These are phyloP conservation scores for Hexactinellida sp. DNA, from an alignment of 37 sponge, comb jelly and placozoan genomes.

Conservation along the genomic window DNA sequence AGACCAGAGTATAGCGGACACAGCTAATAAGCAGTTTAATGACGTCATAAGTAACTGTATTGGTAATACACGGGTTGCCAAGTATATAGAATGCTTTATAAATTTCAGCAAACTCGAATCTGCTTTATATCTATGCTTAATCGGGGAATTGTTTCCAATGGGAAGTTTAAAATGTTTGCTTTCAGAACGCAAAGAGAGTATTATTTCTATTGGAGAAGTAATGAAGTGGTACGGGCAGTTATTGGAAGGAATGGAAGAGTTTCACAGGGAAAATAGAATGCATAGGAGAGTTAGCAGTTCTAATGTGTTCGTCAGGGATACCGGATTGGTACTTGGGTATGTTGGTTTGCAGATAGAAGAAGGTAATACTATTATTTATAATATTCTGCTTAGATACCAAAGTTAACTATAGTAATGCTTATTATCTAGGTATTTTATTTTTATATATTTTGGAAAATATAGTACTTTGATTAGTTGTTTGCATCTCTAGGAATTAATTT, in stretches of 20 bases:
- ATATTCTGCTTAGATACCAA: too few relatives aligned
- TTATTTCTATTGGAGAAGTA: not conserved
- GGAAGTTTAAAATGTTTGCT: not conserved
- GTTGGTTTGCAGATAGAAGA: not conserved
- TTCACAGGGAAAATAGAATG: not conserved
- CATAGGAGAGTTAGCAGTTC: not conserved
- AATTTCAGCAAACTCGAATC: not conserved
- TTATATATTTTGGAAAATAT: too few relatives aligned
- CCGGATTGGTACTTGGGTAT: not conserved
- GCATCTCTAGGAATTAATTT: too few relatives aligned
- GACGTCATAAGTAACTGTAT: not conserved
- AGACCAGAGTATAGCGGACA: not conserved
- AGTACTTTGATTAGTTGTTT: too few relatives aligned
- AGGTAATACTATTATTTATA: too few relatives aligned
- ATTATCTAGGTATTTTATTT: too few relatives aligned
- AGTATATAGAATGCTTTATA: not conserved
- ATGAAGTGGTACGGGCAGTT: not conserved
- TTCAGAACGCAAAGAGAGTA: not conserved
- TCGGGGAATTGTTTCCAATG: not conserved
- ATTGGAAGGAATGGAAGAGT: not conserved
- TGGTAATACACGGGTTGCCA: not conserved
- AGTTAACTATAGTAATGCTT: too few relatives aligned
- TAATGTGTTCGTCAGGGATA: constrained; percentile 2
- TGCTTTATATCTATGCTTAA: not conserved
- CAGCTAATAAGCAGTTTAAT: not conserved